These are phyloP conservation scores for Rhabdophis nuchalis DNA, from an alignment of 2,797 vertebrate species.

Conservation along the genomic window DNA sequence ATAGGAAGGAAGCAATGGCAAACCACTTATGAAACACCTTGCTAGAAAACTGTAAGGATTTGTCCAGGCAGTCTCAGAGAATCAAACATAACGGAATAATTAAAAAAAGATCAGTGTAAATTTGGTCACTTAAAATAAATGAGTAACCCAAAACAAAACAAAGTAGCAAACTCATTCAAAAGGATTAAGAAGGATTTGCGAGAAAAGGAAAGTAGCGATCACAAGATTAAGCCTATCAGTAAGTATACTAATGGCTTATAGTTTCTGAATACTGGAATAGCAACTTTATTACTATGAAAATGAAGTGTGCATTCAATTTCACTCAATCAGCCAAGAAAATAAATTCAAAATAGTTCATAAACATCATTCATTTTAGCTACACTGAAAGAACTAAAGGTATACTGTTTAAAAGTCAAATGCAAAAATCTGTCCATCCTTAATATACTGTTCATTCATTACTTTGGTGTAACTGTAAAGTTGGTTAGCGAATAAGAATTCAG, in stretches of 20 bases:
- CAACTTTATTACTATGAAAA: constrained; percentile 6
- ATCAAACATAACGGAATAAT: background rate
- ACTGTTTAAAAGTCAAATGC: background rate
- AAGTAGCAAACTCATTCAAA: background rate
- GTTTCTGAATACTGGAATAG: background rate
- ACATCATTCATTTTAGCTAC: background rate
- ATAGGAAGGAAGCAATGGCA: background rate
- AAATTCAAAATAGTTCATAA: background rate
- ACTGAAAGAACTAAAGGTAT: background rate
- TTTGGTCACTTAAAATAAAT: background rate
- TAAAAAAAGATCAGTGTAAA: background rate
- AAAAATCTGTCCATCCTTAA: background rate
- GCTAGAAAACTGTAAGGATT: background rate
- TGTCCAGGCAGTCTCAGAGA: background rate
- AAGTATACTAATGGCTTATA: background rate
- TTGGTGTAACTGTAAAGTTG: too few species aligned
- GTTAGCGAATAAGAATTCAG: background rate
- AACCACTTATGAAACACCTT: background rate
- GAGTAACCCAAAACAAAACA: background rate
- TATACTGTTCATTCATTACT: background rate
- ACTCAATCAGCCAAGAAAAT: background rate
- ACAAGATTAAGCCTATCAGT: background rate
- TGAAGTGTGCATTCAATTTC: background rate
- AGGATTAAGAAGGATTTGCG: background rate
- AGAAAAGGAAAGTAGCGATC: background rate